phyloP scores from a whole-genome alignment of 2,113 vertebrate genomes.

The Brachypteracias leptosomus region DNA sequence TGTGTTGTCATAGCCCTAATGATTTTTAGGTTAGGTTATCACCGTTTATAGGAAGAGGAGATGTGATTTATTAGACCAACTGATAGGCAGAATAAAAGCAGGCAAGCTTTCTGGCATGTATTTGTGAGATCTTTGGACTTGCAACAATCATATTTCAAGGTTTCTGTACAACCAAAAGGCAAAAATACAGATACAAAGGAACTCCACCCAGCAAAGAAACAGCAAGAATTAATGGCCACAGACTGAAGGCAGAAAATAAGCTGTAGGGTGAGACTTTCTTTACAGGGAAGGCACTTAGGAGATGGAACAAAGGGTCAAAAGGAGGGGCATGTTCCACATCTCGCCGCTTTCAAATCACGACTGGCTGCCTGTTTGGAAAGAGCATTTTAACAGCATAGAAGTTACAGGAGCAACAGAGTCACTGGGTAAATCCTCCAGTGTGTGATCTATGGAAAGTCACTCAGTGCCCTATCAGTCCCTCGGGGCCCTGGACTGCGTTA shows the following conservation, averaged over 20 bases:
- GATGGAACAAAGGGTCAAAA: conserved; percentile 58
- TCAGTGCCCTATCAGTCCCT: neutral
- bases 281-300: neutral
- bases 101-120: neutral
- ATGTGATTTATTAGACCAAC: neutral
- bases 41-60: neutral
- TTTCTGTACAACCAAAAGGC: neutral
- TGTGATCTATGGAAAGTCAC: neutral
- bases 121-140: neutral
- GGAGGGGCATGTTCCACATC: conserved; percentile 1
- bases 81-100: neutral
- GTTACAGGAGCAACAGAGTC: neutral
- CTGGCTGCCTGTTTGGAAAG: conserved; percentile 5
- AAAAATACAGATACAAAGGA: neutral
- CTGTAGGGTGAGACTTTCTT: neutral
- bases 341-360: neutral
- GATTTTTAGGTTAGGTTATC: neutral
- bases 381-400: neutral
- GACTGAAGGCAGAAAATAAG: conserved; percentile 33
- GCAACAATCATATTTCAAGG: neutral
- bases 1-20: neutral
- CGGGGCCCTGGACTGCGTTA: neutral
- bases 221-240: conserved; percentile 20
- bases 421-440: neutral
- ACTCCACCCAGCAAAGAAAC: conserved; percentile 24